Evolutionary conservation across 2,888 invertebrate genomes (phyloP), one percentile per base, ranked within the genome.

Genomic region (Philopedon plagiatum): DNA sequence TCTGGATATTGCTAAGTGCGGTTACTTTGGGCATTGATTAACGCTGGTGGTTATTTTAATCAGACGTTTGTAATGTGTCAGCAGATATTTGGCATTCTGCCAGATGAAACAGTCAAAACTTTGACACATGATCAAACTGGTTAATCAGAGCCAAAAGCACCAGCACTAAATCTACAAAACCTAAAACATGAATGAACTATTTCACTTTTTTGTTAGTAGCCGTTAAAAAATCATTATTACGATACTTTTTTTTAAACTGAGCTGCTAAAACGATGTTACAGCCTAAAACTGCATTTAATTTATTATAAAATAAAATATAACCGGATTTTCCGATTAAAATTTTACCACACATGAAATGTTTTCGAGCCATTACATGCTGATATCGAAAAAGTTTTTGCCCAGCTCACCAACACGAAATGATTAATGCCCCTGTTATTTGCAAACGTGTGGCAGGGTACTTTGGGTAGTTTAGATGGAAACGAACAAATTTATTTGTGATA

Each of bases 361-460:
- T 49, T 49, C 13, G 5, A 26, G 26, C 49, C 26, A 26, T 26
- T 49, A 49, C 21, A 26, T 21, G 49, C 49, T 49, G 26, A 26
- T 49, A 49, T 49, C 26, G 49, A 26, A 49, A 49, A 49, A 49
- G 19, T 44, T 49, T 49, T 49, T 49, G 23, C 26, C 26, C n/a
- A 26, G 13, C 26, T 49, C 26, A 26, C 49, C 49, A 26, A 13
- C 23, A 26, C 7, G 26, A 13, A 49, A 49, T 49, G 49, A 49
- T 49, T 49, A 49, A 49, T 49, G 49, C 13, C 13, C 7, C 2
- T 26, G 13, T 49, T 23, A 49, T 49, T 26, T 49, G 49, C 49
- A 13, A 49, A 13, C 44, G 44, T 44, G 44, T 19, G 4, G 19
- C 19, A 1, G 7, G 19, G 1, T 19, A 41, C 11, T 44, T 44